Evolutionary conservation across 2,888 invertebrate genomes (phyloP).

Genomic region (Nemurella pictetii): DNA sequence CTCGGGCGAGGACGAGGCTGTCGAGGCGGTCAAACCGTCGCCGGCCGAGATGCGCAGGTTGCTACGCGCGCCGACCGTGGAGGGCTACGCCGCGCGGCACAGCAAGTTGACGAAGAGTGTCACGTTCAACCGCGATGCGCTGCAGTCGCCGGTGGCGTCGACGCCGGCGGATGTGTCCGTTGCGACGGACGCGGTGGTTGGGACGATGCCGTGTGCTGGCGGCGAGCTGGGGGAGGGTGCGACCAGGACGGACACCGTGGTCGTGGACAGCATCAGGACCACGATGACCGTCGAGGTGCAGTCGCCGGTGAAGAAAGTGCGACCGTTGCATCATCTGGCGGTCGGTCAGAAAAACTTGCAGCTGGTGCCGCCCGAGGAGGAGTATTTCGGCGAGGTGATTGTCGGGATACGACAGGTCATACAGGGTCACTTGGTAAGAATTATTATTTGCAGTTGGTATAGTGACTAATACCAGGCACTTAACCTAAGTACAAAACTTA

Average conservation of each 20-base stretch:
- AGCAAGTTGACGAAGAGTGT: conserved; percentile 87
- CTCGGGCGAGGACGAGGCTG: conserved; percentile 24
- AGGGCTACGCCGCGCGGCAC: conserved; percentile 86
- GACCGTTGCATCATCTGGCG: background rate
- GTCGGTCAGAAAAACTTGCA: conserved; percentile 43
- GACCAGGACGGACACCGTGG: background rate
- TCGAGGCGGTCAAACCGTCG: conserved; percentile 41
- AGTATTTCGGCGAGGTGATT: conserved; percentile 79
- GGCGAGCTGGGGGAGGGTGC: background rate
- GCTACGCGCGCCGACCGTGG: conserved; percentile 80
- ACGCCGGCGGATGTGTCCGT: background rate
- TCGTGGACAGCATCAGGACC: background rate
- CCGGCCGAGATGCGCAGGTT: conserved; percentile 64
- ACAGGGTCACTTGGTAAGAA: conserved; percentile 59
- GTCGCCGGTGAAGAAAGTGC: conserved; percentile 25
- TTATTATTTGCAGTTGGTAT: too few species aligned
- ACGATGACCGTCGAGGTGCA: conserved; percentile 9
- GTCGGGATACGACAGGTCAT: conserved; percentile 80
- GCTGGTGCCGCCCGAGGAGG: conserved; percentile 60
- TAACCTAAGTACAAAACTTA: too few species aligned
- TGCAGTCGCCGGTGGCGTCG: conserved; percentile 66
- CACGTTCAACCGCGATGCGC: conserved; percentile 81
- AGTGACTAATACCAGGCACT: too few species aligned
- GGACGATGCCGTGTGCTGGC: background rate
- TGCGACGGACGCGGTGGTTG: too few species aligned